Evolutionary conservation across 2,888 invertebrate genomes (phyloP).

Genomic region (Hypselothyrea guttata): DNA sequence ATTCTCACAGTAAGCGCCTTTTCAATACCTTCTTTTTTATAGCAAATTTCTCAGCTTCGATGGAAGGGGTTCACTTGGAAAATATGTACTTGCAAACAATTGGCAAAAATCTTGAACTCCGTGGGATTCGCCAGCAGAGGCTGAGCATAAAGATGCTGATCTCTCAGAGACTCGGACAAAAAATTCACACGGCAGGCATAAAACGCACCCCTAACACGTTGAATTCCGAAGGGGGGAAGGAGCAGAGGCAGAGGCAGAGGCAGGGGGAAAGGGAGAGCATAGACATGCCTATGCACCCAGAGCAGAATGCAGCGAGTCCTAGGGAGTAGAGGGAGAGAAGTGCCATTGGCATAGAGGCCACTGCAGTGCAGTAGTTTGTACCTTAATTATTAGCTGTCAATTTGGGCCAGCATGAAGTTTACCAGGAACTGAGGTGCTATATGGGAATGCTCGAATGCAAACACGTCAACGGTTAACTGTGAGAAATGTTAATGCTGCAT

Average conservation of each 20-base stretch:
- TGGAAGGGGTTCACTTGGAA: conserved; percentile 44
- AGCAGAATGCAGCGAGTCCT: conserved; percentile 27
- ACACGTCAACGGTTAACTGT: conserved; percentile 31
- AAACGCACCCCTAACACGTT: conserved; percentile 59
- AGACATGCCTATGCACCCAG: conserved; percentile 52
- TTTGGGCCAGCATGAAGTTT: conserved; percentile 60
- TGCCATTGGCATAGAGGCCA: not conserved
- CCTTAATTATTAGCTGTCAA: conserved; percentile 76
- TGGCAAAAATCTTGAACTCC: conserved; percentile 31
- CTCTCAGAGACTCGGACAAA: conserved; percentile 18
- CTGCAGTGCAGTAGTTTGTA: conserved; percentile 27
- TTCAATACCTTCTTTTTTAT: no score
- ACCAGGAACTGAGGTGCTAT: conserved; percentile 33
- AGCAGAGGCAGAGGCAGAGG: conserved; percentile 1
- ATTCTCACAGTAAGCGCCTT: conserved; percentile 33
- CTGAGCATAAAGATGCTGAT: not conserved
- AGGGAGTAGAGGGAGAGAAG: conserved; percentile 13
- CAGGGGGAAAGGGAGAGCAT: no score
- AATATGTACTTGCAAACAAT: conserved; percentile 32
- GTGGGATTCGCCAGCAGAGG: conserved; percentile 40
- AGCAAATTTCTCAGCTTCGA: conserved; percentile 13
- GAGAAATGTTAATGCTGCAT: conserved; percentile 28
- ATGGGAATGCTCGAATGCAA: conserved; percentile 30
- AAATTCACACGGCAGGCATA: conserved; percentile 58
- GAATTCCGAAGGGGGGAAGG: conserved; percentile 1